phyloP scores from a whole-genome alignment of 30 jellyfish, hydroid and myxozoan species.

The Hydra vulgaris region DNA sequence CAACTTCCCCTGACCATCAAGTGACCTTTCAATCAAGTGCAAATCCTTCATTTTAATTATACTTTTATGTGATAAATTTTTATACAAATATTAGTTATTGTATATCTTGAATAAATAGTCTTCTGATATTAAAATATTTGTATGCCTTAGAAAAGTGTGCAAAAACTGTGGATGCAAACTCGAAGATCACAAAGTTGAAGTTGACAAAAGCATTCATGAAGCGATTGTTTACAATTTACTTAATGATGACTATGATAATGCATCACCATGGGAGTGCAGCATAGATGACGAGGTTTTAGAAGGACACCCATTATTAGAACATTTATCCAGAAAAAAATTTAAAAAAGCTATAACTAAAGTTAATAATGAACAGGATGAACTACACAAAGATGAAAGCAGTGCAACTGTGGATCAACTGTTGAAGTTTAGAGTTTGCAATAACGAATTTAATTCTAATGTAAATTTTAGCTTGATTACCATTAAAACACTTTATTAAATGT shows the following conservation, averaged over 20 bases:
- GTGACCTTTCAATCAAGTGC: no score
- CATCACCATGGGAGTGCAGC: constrained; percentile 16
- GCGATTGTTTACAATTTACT: constrained; percentile 47
- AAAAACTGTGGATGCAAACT: constrained; percentile 81
- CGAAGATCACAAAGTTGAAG: constrained; percentile 59
- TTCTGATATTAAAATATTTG: no score
- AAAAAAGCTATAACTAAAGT: not conserved
- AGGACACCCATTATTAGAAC: constrained; percentile 17
- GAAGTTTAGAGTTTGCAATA: not conserved
- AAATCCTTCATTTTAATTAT: no score
- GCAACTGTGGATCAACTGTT: not conserved
- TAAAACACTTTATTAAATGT: not conserved
- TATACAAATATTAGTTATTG: no score
- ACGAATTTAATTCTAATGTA: not conserved
- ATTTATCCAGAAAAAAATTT: not conserved
- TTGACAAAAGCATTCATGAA: constrained; percentile 45
- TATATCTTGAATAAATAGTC: no score
- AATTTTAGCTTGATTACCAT: not conserved
- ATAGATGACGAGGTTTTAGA: constrained; percentile 15
- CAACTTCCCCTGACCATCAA: no score
- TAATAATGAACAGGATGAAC: constrained; percentile 1
- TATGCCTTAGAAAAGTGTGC: constrained; percentile 71
- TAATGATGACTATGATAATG: constrained; percentile 26
- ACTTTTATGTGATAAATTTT: no score
- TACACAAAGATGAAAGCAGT: not conserved